Base-by-base conservation (phyloP, 64 coral and sea anemone species). In the Cladopsammia gracilis region DNA sequence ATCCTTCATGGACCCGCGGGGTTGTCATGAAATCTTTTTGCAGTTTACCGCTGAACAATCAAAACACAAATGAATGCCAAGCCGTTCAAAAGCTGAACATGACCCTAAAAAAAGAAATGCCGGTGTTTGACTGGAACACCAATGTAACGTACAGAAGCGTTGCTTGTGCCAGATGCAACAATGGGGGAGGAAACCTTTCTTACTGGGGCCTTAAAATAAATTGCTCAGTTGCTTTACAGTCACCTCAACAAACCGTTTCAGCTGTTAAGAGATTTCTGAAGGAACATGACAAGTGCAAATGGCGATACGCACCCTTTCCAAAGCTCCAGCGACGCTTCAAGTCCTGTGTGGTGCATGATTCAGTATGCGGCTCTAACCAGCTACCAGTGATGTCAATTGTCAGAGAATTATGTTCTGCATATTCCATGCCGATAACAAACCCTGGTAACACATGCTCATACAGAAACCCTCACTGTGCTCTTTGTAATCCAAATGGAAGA, bases 381-480 rank as follows among this genome's bases (percentile, higher is more conserved):
- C 6, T 66, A 12, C 15, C 9, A 23, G 45, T 46, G 10, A 67
- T 68, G 58, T 49, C 80, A 1, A 7, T 51, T 10, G 20, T 84
- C n/a, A 65, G 43, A 68, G 45, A 84, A n/a, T 62, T 84, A 24
- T 84, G 80, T 84, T 65, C 44, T 5, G 48, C 45, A 5, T 84
- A 84, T 67, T 66, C 80, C 14, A 84, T 84, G 80, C 15, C 48
- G 4, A 48, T 84, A 24, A 10, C 44, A 14, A 10, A 22, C 4
- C 16, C 47, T 24, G 16, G 9, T 9, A n/a, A 48, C 1, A 22
- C 12, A 9, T 43, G 20, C 44, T 50, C 47, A 8, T 84, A 50
- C 62, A 48, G 80, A 50, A 84, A 84, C n/a, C 80, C 80, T 22
- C 80, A 84, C 4, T 84, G 80, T 67, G 80, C 80, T 3, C 45